Evolutionary conservation across 1,140 invertebrate species (phyloP).

Genomic region (Microplitis mediator): DNA sequence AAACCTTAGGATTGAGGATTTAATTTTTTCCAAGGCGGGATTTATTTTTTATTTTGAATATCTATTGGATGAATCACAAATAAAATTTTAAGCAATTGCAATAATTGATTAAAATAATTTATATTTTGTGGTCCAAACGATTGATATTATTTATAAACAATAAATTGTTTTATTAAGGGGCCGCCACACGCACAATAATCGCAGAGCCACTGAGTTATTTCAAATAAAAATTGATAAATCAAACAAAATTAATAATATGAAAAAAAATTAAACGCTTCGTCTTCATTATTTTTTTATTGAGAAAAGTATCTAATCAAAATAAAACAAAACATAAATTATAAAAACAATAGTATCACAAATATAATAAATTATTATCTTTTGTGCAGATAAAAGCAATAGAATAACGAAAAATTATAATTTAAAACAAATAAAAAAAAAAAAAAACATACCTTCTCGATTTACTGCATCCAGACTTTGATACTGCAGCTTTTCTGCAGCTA

Average conservation of each 20-base stretch:
- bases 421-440: constrained; percentile 14
- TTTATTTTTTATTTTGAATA: too few species aligned
- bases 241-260: background rate
- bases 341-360: background rate
- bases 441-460: constrained; percentile 67
- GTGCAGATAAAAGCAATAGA: background rate
- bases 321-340: constrained; percentile 10
- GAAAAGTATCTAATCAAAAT: background rate
- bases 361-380: background rate
- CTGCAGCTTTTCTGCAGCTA: constrained; percentile 66
- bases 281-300: background rate
- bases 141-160: constrained; percentile 29
- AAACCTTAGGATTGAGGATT: too few species aligned
- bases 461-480: constrained; percentile 71
- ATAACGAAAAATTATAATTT: background rate
- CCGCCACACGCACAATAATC: constrained; percentile 63
- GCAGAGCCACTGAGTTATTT: constrained; percentile 62
- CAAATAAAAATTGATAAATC: constrained; percentile 40
- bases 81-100: too few species aligned
- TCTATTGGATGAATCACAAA: too few species aligned
- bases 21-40: too few species aligned
- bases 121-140: constrained; percentile 49
- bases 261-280: background rate
- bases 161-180: constrained; percentile 47
- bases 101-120: too few species aligned